phyloP scores from a whole-genome alignment of 2,888 invertebrate species.

The Nebria brevicollis region DNA sequence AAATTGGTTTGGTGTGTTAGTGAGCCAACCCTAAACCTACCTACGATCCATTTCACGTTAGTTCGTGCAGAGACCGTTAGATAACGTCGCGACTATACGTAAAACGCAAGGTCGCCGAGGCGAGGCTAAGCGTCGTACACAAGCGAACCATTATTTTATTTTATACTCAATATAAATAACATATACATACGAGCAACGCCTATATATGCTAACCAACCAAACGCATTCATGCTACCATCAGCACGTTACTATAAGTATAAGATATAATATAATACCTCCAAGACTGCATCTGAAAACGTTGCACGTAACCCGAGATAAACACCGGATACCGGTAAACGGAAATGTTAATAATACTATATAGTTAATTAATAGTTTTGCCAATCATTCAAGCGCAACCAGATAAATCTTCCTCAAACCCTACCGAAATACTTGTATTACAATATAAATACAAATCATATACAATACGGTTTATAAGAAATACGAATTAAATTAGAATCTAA shows the following conservation, averaged over 20 bases:
- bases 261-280: not conserved
- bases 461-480: too few species aligned
- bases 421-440: not conserved
- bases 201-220: slow-evolving; percentile 15
- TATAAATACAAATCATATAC: too few species aligned
- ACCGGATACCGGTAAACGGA: not conserved
- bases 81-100: slow-evolving; percentile 26
- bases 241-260: not conserved
- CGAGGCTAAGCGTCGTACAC: slow-evolving; percentile 12
- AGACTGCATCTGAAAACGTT: not conserved
- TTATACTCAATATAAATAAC: slow-evolving; percentile 35
- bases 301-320: slow-evolving; percentile 6
- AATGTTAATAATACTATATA: not conserved
- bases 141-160: slow-evolving; percentile 40
- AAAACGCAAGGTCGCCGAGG: slow-evolving; percentile 33
- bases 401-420: not conserved
- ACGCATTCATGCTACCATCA: slow-evolving; percentile 5
- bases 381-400: not conserved
- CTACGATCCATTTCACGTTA: slow-evolving; percentile 1
- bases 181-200: slow-evolving; percentile 23
- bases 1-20: not conserved
- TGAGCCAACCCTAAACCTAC: not conserved
- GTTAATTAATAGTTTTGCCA: not conserved
- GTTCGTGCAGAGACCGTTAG: slow-evolving; percentile 39
- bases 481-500: too few species aligned